phyloP scores from a whole-genome alignment of 1,140 invertebrate genomes.

The Panagrolaimus sp. region DNA sequence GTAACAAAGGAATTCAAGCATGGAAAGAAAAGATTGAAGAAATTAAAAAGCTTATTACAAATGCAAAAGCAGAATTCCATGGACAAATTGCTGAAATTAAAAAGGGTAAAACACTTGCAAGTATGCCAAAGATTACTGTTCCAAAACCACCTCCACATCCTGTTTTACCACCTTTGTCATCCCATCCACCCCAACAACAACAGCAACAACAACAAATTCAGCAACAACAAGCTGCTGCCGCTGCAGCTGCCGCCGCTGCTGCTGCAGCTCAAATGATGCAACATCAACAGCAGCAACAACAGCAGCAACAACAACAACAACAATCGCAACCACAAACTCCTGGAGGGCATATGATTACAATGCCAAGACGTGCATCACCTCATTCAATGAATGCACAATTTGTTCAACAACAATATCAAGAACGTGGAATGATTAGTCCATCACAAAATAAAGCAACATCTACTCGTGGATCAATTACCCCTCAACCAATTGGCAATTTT shows the following conservation, averaged over 20 bases:
- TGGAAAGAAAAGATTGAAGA: constrained; percentile 40
- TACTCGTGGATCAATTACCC: not conserved
- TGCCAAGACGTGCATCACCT: not conserved
- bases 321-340: too few relatives aligned
- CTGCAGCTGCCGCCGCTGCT: constrained; percentile 7
- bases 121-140: constrained; percentile 41
- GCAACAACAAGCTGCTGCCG: constrained; percentile 25
- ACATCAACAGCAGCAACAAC: not conserved
- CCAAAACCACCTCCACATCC: constrained; percentile 43
- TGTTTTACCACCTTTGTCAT: not conserved
- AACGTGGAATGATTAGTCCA: not conserved
- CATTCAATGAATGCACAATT: not conserved
- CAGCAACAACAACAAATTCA: too few relatives aligned
- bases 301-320: too few relatives aligned
- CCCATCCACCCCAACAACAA: too few relatives aligned
- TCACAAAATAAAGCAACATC: not conserved
- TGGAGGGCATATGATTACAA: not conserved
- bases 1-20: constrained; percentile 42
- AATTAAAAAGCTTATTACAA: constrained; percentile 30
- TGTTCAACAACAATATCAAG: not conserved
- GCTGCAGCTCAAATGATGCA: not conserved
- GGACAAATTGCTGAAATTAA: constrained; percentile 40
- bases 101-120: constrained; percentile 40
- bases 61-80: constrained; percentile 35
- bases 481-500: not conserved